These are phyloP conservation scores for Metacarcinus magister DNA, from an alignment of 2,888 invertebrate species.

Conservation along the genomic window DNA sequence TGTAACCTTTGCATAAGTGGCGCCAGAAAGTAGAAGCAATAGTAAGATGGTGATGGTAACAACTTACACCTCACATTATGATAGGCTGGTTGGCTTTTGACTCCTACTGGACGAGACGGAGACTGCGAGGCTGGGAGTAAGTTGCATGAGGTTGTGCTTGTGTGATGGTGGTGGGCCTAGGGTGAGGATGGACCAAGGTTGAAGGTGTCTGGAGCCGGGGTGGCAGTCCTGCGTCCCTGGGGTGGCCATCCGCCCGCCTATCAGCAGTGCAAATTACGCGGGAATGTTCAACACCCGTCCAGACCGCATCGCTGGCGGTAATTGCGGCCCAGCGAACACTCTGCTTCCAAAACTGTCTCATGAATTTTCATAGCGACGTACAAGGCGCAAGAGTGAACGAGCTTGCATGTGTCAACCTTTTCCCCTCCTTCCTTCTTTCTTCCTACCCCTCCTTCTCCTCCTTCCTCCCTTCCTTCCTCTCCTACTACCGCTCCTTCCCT, in stretches of 20 bases:
- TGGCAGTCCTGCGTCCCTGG: neutral
- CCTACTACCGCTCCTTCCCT: neutral
- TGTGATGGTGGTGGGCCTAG: neutral
- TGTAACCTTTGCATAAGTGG: too few relatives aligned
- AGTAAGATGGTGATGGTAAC: neutral
- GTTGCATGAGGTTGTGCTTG: neutral
- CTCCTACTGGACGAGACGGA: too few relatives aligned
- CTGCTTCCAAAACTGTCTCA: constrained; percentile 73
- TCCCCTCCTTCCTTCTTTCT: neutral
- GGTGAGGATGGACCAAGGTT: neutral
- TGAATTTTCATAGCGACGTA: constrained; percentile 62
- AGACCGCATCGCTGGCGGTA: constrained; percentile 69
- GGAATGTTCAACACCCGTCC: constrained; percentile 72
- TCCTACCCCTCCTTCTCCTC: neutral
- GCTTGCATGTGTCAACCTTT: neutral
- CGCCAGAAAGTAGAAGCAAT: neutral
- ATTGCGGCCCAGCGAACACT: constrained; percentile 70
- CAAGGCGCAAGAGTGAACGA: constrained; percentile 1
- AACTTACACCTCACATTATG: too few relatives aligned
- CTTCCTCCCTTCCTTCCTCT: neutral
- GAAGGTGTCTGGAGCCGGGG: neutral
- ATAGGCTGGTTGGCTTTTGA: neutral
- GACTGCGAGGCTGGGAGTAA: too few relatives aligned
- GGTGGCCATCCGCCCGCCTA: constrained; percentile 69
- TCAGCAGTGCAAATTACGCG: constrained; percentile 73